Evolutionary conservation across 2,888 invertebrate species (phyloP).

Genomic region (Harpagoxenus sublaevis): DNA sequence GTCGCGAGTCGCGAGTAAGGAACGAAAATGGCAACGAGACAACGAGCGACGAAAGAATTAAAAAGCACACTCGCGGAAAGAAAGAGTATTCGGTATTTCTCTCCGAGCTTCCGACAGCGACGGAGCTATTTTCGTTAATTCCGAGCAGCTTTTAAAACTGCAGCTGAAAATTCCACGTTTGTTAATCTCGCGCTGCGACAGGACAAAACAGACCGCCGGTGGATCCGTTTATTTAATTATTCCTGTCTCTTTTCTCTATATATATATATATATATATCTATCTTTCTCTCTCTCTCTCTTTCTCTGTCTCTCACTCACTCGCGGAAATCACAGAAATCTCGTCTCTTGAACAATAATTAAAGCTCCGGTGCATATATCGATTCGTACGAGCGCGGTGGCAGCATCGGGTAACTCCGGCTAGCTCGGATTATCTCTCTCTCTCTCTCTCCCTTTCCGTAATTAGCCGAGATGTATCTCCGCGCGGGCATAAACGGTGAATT

Average conservation of each 20-base stretch:
- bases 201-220: neutral
- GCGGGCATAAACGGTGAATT: conserved; percentile 30
- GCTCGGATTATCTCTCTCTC: conserved; percentile 36
- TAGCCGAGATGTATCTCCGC: conserved; percentile 29
- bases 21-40: neutral
- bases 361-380: conserved; percentile 33
- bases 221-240: conserved; percentile 39
- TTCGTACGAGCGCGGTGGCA: neutral
- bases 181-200: neutral
- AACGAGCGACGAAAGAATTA: neutral
- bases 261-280: no score
- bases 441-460: conserved; percentile 14
- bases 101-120: neutral
- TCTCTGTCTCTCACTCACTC: neutral
- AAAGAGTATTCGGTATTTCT: neutral
- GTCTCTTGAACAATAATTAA: conserved; percentile 40
- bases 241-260: neutral
- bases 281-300: neutral
- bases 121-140: neutral
- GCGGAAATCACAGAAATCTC: conserved; percentile 19
- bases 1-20: neutral
- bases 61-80: neutral
- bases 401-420: conserved; percentile 7
- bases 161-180: conserved; percentile 5
- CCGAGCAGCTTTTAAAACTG: neutral